Evolutionary conservation across 2,888 invertebrate genomes (phyloP), one percentile per base, ranked within the genome.

Genomic region (Xestia ashworthii): DNA sequence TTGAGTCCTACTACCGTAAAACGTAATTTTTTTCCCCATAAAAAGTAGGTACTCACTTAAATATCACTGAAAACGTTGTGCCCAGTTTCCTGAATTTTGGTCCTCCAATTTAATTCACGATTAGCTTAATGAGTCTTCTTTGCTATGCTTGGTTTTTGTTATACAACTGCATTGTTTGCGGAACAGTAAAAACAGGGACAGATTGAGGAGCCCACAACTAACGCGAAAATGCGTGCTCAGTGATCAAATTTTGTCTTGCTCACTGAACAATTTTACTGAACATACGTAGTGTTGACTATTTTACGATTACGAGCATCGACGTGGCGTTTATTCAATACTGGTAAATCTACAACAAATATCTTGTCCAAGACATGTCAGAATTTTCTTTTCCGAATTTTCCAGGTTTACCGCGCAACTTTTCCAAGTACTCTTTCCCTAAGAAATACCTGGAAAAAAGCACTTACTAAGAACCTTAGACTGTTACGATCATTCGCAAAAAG

Each of bases 211-310:
- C 8, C 11, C 38, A 41, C 6, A 6, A 19, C 41, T 44, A 14
- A 79, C 9, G 32, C 74, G 16, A 81, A n/a, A n/a, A 12, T 67
- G 69, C 69, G 76, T 82, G 66, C 6, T 60, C 66, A 70, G 16
- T 70, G 66, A 14, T 6, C 60, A 62, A 48, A 41, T 65, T 60
- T 32, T 66, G 53, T 71, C 53, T 66, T 70, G 53, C 22, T 8
- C 53, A 67, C 14, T 70, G 69, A 70, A 82, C 58, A 46, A 46
- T 32, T 32, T 2, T 44, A 69, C 14, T 41, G 53, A 67, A 82
- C 58, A 46, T 48, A n/a, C 32, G n/a, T 55, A 46, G 41, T 62
- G 38, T 38, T 9, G 32, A 64, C 25, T 64, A 64, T 64, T 62
- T 62, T 1, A 41, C 41, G 2, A 12, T 62, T 1, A 41, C 41